phyloP scores from a whole-genome alignment of 2,888 invertebrate species.

The Poecilobothrus nobilitatus region DNA sequence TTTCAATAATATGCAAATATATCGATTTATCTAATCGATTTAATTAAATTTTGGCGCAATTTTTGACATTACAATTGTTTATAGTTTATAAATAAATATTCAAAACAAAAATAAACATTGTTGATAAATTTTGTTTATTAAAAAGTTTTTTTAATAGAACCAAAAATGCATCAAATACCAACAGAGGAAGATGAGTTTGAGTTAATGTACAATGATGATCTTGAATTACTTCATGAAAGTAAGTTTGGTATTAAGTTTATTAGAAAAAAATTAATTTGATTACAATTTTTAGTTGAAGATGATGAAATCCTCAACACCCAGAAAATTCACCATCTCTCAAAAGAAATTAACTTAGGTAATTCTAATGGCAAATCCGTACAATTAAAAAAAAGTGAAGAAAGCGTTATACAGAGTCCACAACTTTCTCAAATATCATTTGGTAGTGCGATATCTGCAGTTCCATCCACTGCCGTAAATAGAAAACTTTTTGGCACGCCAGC shows the following conservation, averaged over 20 bases:
- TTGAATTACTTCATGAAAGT: constrained; percentile 53
- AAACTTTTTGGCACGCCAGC: constrained; percentile 37
- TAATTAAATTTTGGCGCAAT: too few relatives aligned
- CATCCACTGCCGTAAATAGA: constrained; percentile 30
- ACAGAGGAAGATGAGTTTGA: constrained; percentile 58
- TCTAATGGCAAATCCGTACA: neutral
- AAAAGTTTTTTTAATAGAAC: neutral
- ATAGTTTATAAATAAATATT: too few relatives aligned
- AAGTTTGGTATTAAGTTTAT: constrained; percentile 19
- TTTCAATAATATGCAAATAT: too few relatives aligned
- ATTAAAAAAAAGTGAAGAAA: constrained; percentile 10
- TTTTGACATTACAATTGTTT: too few relatives aligned
- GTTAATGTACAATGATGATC: constrained; percentile 61
- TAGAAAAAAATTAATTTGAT: constrained; percentile 16
- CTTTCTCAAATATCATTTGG: constrained; percentile 39
- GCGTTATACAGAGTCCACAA: constrained; percentile 28
- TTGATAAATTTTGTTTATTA: too few relatives aligned
- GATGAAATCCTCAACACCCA: neutral
- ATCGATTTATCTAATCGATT: too few relatives aligned
- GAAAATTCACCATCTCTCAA: neutral
- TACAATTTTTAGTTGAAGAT: constrained; percentile 17
- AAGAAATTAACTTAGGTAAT: too few relatives aligned
- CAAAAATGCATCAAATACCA: constrained; percentile 37
- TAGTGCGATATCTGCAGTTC: constrained; percentile 8
- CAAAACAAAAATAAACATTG: too few relatives aligned